Conservation (phyloP, 2,113 vertebrate genomes). For the Solea senegalensis region DNA sequence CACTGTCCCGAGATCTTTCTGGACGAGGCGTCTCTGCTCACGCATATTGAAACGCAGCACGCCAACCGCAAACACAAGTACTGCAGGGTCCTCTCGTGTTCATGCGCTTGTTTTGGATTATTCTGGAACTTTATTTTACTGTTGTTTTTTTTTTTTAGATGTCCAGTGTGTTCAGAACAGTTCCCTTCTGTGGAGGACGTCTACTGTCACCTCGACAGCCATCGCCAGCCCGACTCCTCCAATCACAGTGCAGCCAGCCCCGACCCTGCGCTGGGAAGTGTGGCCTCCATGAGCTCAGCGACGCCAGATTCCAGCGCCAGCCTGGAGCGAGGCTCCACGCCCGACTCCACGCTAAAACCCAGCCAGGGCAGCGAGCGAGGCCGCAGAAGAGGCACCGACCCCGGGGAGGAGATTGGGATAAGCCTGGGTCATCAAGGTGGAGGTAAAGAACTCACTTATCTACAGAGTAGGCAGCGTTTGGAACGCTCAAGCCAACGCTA, state of each 20-base stretch:
- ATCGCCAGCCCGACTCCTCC: conserved; percentile 97
- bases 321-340: conserved; percentile 93
- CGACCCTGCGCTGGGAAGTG: conserved; percentile 91
- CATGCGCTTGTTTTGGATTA: background rate
- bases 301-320: conserved; percentile 96
- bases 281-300: conserved; percentile 96
- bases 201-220: conserved; percentile 98
- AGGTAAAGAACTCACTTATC: conserved; percentile 41
- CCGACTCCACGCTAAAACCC: conserved; percentile 93
- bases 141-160: conserved; percentile 60
- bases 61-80: conserved; percentile 98
- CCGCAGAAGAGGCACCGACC: conserved; percentile 75
- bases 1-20: conserved; percentile 98
- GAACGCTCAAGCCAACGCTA: background rate
- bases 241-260: conserved; percentile 94
- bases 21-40: conserved; percentile 90
- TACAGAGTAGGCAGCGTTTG: background rate
- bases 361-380: conserved; percentile 61
- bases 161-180: conserved; percentile 96
- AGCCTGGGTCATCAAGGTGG: conserved; percentile 87
- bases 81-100: background rate
- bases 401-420: conserved; percentile 86
- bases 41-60: conserved; percentile 95
- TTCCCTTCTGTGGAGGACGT: conserved; percentile 97
- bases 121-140: background rate